A percentile compares a stretch with the other conserved stretches of the same genome.
Conservation (phyloP, 2,113 vertebrate species). For the Atlantisia rogersi region DNA sequence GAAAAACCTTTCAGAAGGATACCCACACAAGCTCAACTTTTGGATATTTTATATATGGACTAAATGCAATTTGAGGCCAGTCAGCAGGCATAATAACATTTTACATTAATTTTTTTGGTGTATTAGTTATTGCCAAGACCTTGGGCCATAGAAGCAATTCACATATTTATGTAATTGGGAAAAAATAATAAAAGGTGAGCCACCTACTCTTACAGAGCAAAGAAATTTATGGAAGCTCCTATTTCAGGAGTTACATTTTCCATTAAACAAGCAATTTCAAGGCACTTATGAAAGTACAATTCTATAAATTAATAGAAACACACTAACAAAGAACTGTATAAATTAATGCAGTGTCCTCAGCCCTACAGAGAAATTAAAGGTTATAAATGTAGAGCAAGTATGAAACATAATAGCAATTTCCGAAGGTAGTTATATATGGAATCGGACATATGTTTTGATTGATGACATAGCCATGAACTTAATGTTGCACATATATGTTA, state of each 20-base stretch:
- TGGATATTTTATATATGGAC: not conserved
- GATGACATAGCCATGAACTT: not conserved
- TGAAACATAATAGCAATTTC: not conserved
- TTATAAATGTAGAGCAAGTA: not conserved
- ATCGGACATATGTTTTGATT: not conserved
- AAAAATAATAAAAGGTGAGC: not conserved
- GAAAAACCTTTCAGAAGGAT: not conserved
- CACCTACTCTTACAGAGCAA: not conserved
- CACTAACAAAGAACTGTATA: not conserved
- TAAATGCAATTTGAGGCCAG: not conserved
- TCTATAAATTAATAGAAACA: not conserved
- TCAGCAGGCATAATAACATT: not conserved
- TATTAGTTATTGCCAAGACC: not conserved
- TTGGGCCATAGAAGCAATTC: not conserved
- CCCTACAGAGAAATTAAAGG: not conserved
- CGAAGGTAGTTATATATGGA: not conserved
- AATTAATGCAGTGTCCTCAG: slow-evolving; percentile 2
- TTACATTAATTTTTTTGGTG: not conserved
- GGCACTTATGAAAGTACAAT: not conserved
- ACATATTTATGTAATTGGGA: not conserved
- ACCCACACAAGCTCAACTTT: not conserved
- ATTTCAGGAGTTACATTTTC: slow-evolving; percentile 6
- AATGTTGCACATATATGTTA: not conserved
- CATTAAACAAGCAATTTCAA: slow-evolving; percentile 15
- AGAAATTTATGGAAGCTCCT: not conserved